Conservation (phyloP, 2,797 vertebrate species). For the Salarias fasciatus region DNA sequence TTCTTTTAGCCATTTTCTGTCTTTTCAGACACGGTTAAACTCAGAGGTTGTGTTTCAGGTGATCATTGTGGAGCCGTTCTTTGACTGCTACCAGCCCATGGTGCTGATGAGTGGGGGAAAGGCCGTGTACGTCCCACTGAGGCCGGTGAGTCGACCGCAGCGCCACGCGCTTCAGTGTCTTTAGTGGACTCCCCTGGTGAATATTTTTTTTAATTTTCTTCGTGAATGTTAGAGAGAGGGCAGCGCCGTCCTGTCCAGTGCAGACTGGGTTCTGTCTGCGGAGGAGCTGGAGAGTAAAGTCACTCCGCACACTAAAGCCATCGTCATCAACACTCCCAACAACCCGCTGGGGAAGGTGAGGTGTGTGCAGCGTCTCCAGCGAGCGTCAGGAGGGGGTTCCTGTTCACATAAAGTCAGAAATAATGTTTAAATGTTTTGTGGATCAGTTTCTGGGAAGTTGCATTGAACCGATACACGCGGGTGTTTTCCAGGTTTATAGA, state of each 20-base stretch:
- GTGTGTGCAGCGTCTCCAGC: too few relatives aligned
- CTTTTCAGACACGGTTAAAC: too few relatives aligned
- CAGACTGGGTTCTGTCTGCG: slow-evolving; percentile 88
- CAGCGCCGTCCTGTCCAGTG: slow-evolving; percentile 80
- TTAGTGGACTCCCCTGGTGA: too few relatives aligned
- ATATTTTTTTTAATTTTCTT: too few relatives aligned
- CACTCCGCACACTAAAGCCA: slow-evolving; percentile 87
- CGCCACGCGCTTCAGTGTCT: too few relatives aligned
- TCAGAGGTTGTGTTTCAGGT: too few relatives aligned
- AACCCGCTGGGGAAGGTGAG: slow-evolving; percentile 96
- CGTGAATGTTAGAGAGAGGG: slow-evolving; percentile 74
- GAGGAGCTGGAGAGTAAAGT: slow-evolving; percentile 91
- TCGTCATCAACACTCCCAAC: slow-evolving; percentile 95
- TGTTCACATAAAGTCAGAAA: too few relatives aligned
- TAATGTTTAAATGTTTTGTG: too few relatives aligned
- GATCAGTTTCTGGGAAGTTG: too few relatives aligned
- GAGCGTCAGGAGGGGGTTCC: too few relatives aligned
- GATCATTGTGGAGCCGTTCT: slow-evolving; percentile 94
- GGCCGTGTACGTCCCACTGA: slow-evolving; percentile 87
- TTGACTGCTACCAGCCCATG: slow-evolving; percentile 96
- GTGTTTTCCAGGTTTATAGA: slow-evolving; percentile 89
- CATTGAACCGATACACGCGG: too few relatives aligned
- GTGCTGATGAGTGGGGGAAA: slow-evolving; percentile 91
- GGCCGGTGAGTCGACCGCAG: slow-evolving; percentile 68
- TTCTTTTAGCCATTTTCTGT: too few relatives aligned